Base-by-base conservation (phyloP, 1,140 invertebrate genomes). In the Ceratitis capitata region DNA sequence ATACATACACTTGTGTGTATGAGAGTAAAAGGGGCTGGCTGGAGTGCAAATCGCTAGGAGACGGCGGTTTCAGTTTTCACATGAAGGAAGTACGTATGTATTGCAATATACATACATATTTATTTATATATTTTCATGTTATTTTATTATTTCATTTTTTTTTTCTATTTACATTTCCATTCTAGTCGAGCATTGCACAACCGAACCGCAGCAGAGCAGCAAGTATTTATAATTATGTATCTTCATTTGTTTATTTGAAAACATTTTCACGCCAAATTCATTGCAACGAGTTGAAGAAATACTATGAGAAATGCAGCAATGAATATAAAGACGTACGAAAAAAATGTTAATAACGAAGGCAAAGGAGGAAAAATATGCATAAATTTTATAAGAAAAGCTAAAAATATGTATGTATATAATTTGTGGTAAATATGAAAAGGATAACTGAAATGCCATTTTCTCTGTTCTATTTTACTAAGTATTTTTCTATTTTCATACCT, bases 241-340 rank as follows among this genome's bases (percentile, higher is more conserved):
- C 69, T 78, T 78, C 9, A 78, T 78, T 78, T 78, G 69, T 78
- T 78, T 26, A 78, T 78, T 78, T 78, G 69, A 78, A 78, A 45
- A 45, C 39, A 78, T 78, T 78, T 78, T 78, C 69, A 78, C 69
- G 69, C 69, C 39, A 78, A 45, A 39, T 78, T 45, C 45, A 78
- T 78, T 78, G 69, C 69, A 45, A 45, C 69, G 69, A 19, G 29
- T 35, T 35, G 61, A 78, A 64, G 26, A 12, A 47, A 23, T 12
- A 64, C 42, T 45, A 78, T 14, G 16, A 78, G 23, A 78, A 42
- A 78, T 78, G 69, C 69, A 78, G 61, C 61, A 69, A 35, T 69
- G 61, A 78, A 78, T 78, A 78, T 39, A 78, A 45, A 78, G 14
- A 45, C 3, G n/a, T 5, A n/a, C 16, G 6, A 10, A 45, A 45